Conservation (phyloP, 2,113 vertebrate species). For the Pelvicachromis taeniatus region DNA sequence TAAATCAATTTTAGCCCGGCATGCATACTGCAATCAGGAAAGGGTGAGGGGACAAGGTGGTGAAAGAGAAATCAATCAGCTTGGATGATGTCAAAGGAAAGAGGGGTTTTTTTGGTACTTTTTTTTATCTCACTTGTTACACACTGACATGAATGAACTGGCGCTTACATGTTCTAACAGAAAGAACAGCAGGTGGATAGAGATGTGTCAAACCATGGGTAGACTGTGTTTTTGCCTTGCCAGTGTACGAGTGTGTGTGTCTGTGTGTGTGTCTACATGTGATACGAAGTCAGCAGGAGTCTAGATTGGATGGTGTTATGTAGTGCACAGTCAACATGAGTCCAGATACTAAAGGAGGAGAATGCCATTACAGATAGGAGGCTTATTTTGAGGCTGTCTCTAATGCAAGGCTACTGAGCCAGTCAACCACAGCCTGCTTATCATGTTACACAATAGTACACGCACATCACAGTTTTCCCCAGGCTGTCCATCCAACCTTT, state of each 20-base stretch:
- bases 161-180: background rate
- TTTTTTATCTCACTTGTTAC: background rate
- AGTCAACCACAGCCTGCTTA: conserved; percentile 48
- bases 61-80: conserved; percentile 13
- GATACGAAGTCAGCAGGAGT: background rate
- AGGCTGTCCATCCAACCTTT: background rate
- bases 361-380: conserved; percentile 62
- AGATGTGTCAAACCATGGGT: background rate
- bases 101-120: background rate
- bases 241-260: background rate
- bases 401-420: conserved; percentile 42
- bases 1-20: conserved; percentile 46
- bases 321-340: conserved; percentile 24
- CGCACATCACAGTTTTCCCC: background rate
- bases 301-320: conserved; percentile 7
- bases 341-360: conserved; percentile 36
- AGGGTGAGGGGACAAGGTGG: background rate
- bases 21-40: conserved; percentile 22
- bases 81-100: conserved; percentile 28
- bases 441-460: conserved; percentile 9
- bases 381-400: conserved; percentile 3
- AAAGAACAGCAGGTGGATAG: background rate
- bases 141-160: background rate
- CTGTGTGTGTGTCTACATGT: background rate
- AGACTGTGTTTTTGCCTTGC: background rate